phyloP scores from a whole-genome alignment of 2,888 invertebrate genomes.

The Leptopilina drosophilae region DNA sequence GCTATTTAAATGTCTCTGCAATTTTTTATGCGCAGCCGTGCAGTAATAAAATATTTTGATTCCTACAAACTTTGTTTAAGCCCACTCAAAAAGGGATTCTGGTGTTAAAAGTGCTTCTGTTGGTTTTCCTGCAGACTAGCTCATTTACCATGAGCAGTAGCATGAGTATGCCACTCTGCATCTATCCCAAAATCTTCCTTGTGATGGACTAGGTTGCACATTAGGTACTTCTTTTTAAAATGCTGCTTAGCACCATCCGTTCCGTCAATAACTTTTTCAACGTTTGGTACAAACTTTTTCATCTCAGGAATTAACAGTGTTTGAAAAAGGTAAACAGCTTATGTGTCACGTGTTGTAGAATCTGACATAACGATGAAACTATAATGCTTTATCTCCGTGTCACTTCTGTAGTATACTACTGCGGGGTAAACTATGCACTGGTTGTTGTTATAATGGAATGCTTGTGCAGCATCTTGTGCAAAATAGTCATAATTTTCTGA shows the following conservation, averaged over 20 bases:
- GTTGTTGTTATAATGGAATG: background rate
- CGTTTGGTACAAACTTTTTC: too few species aligned
- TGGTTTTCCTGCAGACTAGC: constrained; percentile 35
- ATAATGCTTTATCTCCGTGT: constrained; percentile 1
- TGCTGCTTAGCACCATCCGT: too few species aligned
- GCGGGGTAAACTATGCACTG: constrained; percentile 19
- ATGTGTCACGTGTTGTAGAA: constrained; percentile 39
- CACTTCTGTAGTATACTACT: constrained; percentile 19
- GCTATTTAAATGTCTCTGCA: too few species aligned
- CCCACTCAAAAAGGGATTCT: too few species aligned
- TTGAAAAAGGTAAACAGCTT: constrained; percentile 22
- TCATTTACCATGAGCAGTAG: constrained; percentile 37
- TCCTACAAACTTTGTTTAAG: too few species aligned
- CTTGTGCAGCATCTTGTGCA: too few species aligned
- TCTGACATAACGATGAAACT: constrained; percentile 20
- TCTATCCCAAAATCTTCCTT: constrained; percentile 29
- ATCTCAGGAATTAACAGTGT: background rate
- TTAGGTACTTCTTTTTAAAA: too few species aligned
- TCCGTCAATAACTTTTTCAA: too few species aligned
- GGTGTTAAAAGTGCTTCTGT: constrained; percentile 12
- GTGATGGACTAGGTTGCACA: background rate
- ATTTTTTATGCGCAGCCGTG: too few species aligned
- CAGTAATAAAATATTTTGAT: too few species aligned
- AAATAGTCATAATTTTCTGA: too few species aligned
- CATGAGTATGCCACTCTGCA: constrained; percentile 35